Evolutionary conservation across 2,113 vertebrate species (phyloP).

Genomic region (Mirza zaza): DNA sequence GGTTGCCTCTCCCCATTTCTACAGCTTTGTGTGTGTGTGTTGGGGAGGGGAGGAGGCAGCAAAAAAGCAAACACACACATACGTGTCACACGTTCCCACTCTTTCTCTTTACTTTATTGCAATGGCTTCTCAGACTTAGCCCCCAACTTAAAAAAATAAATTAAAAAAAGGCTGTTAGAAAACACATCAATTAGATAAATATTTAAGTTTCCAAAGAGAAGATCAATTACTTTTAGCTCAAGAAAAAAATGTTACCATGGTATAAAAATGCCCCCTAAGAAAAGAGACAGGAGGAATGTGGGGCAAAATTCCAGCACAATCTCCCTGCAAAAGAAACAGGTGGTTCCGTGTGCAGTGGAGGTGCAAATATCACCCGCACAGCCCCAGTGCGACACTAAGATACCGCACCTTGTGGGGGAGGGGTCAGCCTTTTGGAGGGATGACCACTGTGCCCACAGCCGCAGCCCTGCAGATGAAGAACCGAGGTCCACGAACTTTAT

Average conservation of each 20-base stretch:
- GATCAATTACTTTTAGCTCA: not conserved
- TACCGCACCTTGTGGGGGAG: accelerated
- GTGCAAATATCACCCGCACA: not conserved
- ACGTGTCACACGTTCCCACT: accelerated
- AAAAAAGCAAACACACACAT: not conserved
- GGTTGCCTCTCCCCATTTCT: too few relatives aligned
- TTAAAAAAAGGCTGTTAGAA: not conserved
- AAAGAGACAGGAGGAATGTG: not conserved
- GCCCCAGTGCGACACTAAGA: too few relatives aligned
- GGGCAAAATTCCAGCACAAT: too few relatives aligned
- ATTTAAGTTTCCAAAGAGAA: not conserved
- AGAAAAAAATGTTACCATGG: accelerated
- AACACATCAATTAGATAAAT: not conserved
- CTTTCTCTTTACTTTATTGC: not conserved
- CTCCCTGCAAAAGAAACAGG: not conserved
- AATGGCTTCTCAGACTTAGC: not conserved
- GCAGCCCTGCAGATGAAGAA: not conserved
- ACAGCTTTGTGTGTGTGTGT: accelerated
- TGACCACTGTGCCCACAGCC: accelerated
- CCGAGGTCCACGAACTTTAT: accelerated
- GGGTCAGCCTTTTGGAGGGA: not conserved
- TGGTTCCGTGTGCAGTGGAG: accelerated
- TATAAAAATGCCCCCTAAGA: not conserved
- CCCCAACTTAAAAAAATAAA: too few relatives aligned
- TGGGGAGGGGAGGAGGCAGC: too few relatives aligned